Evolutionary conservation across 2,113 vertebrate genomes (phyloP).

Genomic region (Bufo bufo): DNA sequence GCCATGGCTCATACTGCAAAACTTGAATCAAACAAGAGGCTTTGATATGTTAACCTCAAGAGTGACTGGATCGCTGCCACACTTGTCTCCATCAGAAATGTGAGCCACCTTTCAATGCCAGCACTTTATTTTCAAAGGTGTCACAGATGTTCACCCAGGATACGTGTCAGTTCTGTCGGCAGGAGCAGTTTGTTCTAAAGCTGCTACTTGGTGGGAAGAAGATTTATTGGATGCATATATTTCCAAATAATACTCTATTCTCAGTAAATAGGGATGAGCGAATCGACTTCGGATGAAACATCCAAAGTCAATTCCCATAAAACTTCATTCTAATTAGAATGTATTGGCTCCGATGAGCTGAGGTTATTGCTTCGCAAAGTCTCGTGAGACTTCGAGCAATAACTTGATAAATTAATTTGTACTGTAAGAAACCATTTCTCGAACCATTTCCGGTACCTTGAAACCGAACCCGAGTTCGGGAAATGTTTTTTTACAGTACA

Average conservation of each 20-base stretch:
- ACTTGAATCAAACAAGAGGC: neutral
- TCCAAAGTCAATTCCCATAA: no score
- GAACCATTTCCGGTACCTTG: no score
- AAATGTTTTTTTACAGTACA: no score
- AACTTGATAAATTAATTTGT: no score
- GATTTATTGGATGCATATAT: neutral
- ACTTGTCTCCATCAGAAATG: neutral
- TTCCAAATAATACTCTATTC: neutral
- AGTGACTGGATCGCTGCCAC: neutral
- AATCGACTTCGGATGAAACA: no score
- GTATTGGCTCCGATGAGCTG: no score
- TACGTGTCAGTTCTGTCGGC: neutral
- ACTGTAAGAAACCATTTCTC: no score
- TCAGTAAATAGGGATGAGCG: no score
- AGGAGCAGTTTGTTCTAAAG: neutral
- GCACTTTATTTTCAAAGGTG: neutral
- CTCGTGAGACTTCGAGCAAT: no score
- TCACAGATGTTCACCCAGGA: neutral
- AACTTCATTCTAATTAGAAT: no score
- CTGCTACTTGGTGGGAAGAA: neutral
- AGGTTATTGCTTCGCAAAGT: no score
- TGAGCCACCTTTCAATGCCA: neutral
- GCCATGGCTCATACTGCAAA: neutral
- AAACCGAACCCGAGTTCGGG: no score
- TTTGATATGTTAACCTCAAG: neutral